Evolutionary conservation across 2,888 invertebrate genomes (phyloP), one percentile per base, ranked within the genome.

Genomic region (Stegana nigrithorax): DNA sequence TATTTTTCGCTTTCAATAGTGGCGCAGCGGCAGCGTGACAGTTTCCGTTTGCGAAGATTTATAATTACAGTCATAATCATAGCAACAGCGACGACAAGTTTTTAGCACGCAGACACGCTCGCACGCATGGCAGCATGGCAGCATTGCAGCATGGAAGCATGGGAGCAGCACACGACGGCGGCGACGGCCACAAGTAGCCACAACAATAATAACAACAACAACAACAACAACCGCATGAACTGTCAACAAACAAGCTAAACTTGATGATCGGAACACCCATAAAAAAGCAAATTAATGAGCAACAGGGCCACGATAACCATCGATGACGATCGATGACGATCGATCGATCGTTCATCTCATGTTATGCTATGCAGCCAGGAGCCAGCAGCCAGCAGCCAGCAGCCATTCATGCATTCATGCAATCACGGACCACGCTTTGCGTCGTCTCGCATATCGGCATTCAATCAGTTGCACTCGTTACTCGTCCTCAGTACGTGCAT

Each of bases 251-350:
- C 39, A n/a, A n/a, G 42, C 8, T 8, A 10, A 32, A 58, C 25
- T 23, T 59, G 58, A 55, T 67, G 60, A 64, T 63, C 64, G 69
- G 75, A 78, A 73, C 75, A 73, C 69, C 79, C 81, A 82, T 81
- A 82, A 81, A 81, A 76, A 73, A 62, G 70, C 78, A 75, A 79
- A 82, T 80, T 81, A 78, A 81, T 82, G 79, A 72, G 71, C 66
- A 63, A 58, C 51, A 63, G 55, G 55, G n/a, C n/a, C n/a, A n/a
- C 42, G 12, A 21, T 12, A 8, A n/a, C 21, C 12, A 21, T n/a
- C 44, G 19, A 44, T 44, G 23, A 8, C n/a, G n/a, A 17, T 32
- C 12, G 19, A 32, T 55, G 17, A 4, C 47, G 21, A 23, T 50
- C 53, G 32, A 36, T 21, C 21, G 36, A 36, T 21, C 53, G 21